Percentiles rank a stretch among this genome's conserved stretches.
phyloP scores from a whole-genome alignment of 2,888 invertebrate species.

The Frankliniella intonsa region DNA sequence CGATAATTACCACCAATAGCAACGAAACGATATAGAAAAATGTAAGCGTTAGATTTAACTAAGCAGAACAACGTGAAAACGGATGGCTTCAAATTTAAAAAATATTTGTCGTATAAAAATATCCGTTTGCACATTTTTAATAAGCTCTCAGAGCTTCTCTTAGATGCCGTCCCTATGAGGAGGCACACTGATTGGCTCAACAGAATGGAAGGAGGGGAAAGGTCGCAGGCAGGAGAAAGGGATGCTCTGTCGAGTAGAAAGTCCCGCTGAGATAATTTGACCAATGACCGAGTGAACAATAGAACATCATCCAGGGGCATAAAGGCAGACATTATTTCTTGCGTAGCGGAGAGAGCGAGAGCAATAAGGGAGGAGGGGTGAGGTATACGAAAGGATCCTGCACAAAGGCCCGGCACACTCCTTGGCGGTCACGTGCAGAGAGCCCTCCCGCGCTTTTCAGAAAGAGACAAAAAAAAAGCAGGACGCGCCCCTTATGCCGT shows the following conservation, averaged over 20 bases:
- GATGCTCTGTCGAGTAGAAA: background rate
- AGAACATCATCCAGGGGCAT: background rate
- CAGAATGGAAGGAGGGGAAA: background rate
- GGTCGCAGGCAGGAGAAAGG: background rate
- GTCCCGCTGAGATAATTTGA: conserved; percentile 18
- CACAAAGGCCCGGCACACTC: conserved; percentile 7
- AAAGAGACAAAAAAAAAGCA: background rate
- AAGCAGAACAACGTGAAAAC: no score
- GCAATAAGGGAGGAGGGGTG: background rate
- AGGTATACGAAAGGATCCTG: background rate
- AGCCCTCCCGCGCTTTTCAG: background rate
- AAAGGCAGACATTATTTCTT: background rate
- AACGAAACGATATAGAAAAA: no score
- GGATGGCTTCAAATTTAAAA: no score
- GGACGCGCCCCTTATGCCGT: background rate
- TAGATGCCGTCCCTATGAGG: no score
- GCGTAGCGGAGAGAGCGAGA: background rate
- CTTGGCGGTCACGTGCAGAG: conserved; percentile 9
- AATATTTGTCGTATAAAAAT: no score
- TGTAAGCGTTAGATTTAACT: no score
- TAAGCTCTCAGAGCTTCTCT: no score
- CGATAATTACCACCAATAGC: no score
- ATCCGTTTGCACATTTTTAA: no score
- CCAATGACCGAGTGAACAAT: conserved; percentile 7
- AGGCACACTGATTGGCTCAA: background rate